Evolutionary conservation across 2,113 vertebrate genomes (phyloP).

Genomic region (Scortum barcoo): DNA sequence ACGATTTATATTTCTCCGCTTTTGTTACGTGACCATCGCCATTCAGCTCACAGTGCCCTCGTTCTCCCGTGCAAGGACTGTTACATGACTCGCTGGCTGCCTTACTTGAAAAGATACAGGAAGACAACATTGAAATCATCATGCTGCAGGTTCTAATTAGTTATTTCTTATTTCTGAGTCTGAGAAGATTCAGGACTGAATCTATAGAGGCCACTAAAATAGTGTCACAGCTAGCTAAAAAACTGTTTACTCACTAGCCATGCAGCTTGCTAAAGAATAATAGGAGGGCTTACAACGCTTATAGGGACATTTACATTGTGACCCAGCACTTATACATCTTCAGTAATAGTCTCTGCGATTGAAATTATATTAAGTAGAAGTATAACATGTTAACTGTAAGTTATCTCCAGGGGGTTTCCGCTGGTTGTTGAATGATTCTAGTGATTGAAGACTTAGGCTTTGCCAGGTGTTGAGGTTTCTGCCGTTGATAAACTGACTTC

Average conservation of each 20-base stretch:
- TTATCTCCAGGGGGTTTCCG: background rate
- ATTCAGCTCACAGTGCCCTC: conserved; percentile 7
- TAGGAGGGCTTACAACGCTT: background rate
- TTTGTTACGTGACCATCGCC: background rate
- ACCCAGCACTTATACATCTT: background rate
- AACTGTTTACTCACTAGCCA: background rate
- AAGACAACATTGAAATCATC: too few relatives aligned
- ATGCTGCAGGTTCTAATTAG: background rate
- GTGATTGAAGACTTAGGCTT: background rate
- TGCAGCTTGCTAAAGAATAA: background rate
- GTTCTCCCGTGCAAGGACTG: background rate
- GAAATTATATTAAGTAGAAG: background rate
- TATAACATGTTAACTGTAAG: background rate
- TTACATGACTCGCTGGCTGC: background rate
- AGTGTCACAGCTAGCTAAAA: background rate
- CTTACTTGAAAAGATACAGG: background rate
- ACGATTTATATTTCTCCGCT: background rate
- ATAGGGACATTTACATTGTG: too few relatives aligned
- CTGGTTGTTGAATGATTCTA: background rate
- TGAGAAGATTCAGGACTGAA: background rate
- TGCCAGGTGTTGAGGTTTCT: conserved; percentile 2
- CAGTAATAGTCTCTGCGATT: background rate
- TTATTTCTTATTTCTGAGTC: background rate
- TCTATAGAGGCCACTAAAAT: conserved; percentile 4
- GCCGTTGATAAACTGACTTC: background rate